phyloP scores from a whole-genome alignment of 2,113 vertebrate species.

The Chlamydotis undulata region DNA sequence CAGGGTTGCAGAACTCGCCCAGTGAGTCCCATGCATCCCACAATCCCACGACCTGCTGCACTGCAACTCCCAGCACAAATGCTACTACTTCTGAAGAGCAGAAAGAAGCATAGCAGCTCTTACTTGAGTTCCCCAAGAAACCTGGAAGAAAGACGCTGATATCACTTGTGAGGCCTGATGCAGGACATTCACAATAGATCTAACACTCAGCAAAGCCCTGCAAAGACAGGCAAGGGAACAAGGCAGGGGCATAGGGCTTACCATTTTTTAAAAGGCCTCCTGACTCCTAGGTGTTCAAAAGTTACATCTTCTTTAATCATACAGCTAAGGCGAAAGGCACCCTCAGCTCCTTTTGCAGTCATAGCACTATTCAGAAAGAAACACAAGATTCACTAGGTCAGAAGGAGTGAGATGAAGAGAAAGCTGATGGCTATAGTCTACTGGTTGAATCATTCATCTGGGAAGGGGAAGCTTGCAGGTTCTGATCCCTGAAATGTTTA shows the following conservation, averaged over 20 bases:
- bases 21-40: background rate
- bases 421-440: background rate
- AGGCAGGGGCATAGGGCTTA: background rate
- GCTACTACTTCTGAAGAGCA: background rate
- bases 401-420: background rate
- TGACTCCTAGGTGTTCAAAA: background rate
- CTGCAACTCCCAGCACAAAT: background rate
- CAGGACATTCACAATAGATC: background rate
- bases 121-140: background rate
- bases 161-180: background rate
- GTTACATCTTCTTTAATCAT: background rate
- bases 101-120: background rate
- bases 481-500: background rate
- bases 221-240: background rate
- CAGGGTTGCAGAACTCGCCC: background rate
- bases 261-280: background rate
- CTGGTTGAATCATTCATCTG: background rate
- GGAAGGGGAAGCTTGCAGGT: background rate
- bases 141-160: background rate
- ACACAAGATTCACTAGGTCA: background rate
- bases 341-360: background rate
- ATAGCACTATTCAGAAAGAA: background rate
- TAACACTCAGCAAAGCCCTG: background rate
- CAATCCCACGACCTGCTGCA: background rate
- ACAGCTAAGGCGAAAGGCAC: background rate